Evolutionary conservation across 2,797 vertebrate species (phyloP).

Genomic region (Sciurus carolinensis): DNA sequence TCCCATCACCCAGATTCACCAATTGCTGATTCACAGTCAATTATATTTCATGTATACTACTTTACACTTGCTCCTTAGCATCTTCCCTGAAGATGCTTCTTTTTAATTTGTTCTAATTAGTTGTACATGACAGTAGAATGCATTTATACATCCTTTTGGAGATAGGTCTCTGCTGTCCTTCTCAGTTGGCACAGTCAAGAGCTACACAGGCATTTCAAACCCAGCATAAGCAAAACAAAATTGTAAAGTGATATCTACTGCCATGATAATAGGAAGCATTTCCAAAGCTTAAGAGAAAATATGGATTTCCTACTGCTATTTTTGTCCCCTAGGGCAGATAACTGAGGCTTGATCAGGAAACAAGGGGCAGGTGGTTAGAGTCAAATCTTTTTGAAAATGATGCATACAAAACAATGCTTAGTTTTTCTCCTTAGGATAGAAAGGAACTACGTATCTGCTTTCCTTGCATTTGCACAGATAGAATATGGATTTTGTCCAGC

Average conservation of each 20-base stretch:
- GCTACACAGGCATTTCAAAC: constrained; percentile 60
- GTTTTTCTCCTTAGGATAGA: constrained; percentile 43
- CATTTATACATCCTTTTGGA: neutral
- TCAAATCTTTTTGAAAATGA: constrained; percentile 65
- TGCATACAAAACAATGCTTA: neutral
- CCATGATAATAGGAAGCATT: constrained; percentile 58
- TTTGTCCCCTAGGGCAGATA: constrained; percentile 52
- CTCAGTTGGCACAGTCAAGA: neutral
- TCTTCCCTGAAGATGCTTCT: constrained; percentile 45
- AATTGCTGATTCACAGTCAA: neutral
- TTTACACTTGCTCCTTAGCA: neutral
- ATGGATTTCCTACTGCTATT: constrained; percentile 68
- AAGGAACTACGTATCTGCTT: constrained; percentile 27
- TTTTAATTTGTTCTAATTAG: neutral
- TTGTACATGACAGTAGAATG: too few species aligned
- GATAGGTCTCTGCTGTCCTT: neutral
- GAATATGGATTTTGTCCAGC: neutral
- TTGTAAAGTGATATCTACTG: constrained; percentile 49
- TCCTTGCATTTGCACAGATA: neutral
- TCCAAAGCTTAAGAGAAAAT: constrained; percentile 67
- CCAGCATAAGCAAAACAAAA: constrained; percentile 58
- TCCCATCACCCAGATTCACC: neutral
- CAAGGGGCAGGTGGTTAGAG: constrained; percentile 13
- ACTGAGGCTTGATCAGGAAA: neutral
- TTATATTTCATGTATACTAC: neutral